These are phyloP conservation scores for Rhinophrynus dorsalis DNA, from an alignment of 2,797 vertebrate species.

Conservation along the genomic window DNA sequence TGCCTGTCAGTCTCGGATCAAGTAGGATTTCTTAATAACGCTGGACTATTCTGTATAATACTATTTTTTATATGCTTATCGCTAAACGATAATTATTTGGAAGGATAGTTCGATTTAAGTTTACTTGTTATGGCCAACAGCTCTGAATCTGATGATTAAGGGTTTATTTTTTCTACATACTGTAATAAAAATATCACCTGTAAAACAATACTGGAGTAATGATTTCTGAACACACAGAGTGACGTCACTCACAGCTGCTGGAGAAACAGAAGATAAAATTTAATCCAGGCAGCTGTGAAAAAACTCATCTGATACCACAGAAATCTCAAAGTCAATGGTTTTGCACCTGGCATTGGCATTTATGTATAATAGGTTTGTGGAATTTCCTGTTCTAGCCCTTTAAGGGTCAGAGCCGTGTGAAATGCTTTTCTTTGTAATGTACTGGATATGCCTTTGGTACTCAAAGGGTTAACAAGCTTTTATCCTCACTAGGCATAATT, in stretches of 20 bases:
- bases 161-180: conserved; percentile 13
- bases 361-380: conserved; percentile 7
- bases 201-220: conserved; percentile 36
- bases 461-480: too few relatives aligned
- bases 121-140: background rate
- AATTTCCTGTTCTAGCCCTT: too few relatives aligned
- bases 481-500: too few relatives aligned
- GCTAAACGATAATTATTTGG: too few relatives aligned
- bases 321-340: conserved; percentile 36
- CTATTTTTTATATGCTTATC: too few relatives aligned
- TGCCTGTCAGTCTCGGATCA: too few relatives aligned
- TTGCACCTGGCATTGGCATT: conserved; percentile 44
- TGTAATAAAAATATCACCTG: conserved; percentile 39
- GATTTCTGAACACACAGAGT: conserved; percentile 20
- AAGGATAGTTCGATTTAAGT: too few relatives aligned
- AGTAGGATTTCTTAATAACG: too few relatives aligned
- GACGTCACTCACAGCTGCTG: conserved; percentile 39
- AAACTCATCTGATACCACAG: conserved; percentile 37
- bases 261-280: conserved; percentile 43
- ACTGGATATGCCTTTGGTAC: too few relatives aligned
- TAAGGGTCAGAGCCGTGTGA: too few relatives aligned
- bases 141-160: background rate
- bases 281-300: conserved; percentile 43
- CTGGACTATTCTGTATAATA: too few relatives aligned
- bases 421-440: too few relatives aligned